phyloP scores from a whole-genome alignment of 1,140 invertebrate genomes.

The Drosophila tristis region DNA sequence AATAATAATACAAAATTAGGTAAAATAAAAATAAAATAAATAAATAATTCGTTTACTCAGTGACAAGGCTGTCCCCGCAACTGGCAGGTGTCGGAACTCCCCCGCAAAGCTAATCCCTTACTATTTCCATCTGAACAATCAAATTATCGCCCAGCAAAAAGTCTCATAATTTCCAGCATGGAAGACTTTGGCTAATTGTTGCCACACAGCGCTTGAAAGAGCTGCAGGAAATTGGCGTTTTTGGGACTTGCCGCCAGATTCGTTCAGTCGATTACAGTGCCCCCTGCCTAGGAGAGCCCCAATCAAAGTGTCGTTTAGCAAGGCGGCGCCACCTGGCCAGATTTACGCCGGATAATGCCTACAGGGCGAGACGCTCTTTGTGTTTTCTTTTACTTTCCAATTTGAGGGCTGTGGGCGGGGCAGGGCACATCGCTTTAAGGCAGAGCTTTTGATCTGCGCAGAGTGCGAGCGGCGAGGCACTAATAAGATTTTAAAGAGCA shows the following conservation, averaged over 20 bases:
- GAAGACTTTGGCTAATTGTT: too few relatives aligned
- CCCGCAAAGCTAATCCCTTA: too few relatives aligned
- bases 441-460: slow-evolving; percentile 63
- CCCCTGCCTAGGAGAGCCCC: slow-evolving; percentile 14
- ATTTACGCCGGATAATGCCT: background rate
- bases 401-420: slow-evolving; percentile 4
- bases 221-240: too few relatives aligned
- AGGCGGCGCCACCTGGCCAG: slow-evolving; percentile 29
- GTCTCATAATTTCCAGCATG: too few relatives aligned
- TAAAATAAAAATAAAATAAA: too few relatives aligned
- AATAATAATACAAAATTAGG: too few relatives aligned
- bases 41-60: too few relatives aligned
- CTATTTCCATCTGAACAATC: too few relatives aligned
- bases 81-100: too few relatives aligned
- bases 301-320: slow-evolving; percentile 48
- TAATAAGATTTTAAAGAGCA: slow-evolving; percentile 72
- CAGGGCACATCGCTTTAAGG: background rate
- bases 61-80: too few relatives aligned
- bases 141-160: too few relatives aligned
- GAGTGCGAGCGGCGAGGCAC: slow-evolving; percentile 9
- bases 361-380: background rate
- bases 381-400: background rate
- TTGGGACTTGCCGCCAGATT: background rate
- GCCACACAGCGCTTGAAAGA: too few relatives aligned
- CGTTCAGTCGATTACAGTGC: slow-evolving; percentile 24